phyloP scores from a whole-genome alignment of 2,113 vertebrate species.

The Saccopteryx leptura region DNA sequence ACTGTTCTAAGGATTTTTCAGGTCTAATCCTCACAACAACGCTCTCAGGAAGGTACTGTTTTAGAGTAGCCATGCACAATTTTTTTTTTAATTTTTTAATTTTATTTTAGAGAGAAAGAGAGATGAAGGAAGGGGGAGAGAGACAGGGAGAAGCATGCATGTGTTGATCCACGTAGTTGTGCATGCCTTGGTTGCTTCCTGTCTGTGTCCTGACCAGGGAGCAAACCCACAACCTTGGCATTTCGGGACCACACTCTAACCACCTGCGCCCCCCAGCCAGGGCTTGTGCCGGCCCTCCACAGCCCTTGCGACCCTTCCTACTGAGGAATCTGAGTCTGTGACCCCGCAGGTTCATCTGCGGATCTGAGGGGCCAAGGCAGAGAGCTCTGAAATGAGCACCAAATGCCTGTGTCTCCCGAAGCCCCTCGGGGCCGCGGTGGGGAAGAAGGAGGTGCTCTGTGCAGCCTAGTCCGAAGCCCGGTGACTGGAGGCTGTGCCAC shows the following conservation, averaged over 20 bases:
- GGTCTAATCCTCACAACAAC: background rate
- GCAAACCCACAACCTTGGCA: too few species aligned
- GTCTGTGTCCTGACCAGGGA: too few species aligned
- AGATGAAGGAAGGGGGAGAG: too few species aligned
- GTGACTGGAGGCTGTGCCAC: background rate
- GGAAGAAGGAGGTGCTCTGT: background rate
- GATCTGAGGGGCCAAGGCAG: background rate
- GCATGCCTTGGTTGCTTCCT: too few species aligned
- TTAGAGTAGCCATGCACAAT: background rate
- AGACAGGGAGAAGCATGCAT: too few species aligned
- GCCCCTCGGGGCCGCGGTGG: background rate
- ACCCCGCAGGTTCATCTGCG: background rate
- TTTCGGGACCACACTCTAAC: too few species aligned
- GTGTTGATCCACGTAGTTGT: too few species aligned
- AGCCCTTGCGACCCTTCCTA: background rate
- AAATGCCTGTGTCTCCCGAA: background rate
- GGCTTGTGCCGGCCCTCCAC: too few species aligned
- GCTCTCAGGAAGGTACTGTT: background rate
- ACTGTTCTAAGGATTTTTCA: background rate
- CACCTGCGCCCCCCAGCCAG: too few species aligned
- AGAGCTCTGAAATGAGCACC: background rate
- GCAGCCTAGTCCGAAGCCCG: fast-evolving
- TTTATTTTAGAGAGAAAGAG: too few species aligned
- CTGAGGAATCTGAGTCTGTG: background rate
- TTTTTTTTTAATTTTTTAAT: background rate